Base-by-base conservation (phyloP, 2,797 vertebrate species). In the Heterohyrax brucei region DNA sequence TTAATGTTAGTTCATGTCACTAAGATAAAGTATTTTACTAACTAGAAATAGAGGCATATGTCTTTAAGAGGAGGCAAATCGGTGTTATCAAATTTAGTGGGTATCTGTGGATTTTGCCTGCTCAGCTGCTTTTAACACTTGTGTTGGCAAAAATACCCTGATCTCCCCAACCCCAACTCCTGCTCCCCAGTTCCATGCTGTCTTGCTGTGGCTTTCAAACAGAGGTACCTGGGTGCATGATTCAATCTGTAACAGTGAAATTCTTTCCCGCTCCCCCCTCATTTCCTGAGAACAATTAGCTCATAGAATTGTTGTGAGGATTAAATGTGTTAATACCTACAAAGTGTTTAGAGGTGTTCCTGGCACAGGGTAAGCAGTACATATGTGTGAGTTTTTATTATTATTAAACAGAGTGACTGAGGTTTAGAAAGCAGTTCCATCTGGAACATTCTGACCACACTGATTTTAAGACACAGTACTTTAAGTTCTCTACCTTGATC, bases 11-110 rank as follows among this genome's bases (percentile, higher is more conserved):
- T 76, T 46, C 3, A 84, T 81, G 77, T 53, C 44, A 76, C 28
- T 90, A 90, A 83, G 21, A 94, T 33, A 46, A 94, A 94, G 85
- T 94, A 90, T 95, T 97, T 95, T 92, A 26, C 24, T 88, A 79
- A 28, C 10, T 26, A 68, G 66, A 95, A 95, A 88, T 77, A 95
- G 56, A 82, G 46, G 70, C 22, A 64, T 50, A 26, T 5, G 46
- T 84, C 56, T 19, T 79, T 95, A 56, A 89, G 68, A 95, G 59
- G 59, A 96, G 68, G 48, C 76, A 68, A 50, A 70, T 77, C 28
- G 21, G 19, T 90, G 89, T 85, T 83, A 96, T 81, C n/a, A 97
- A 62, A 62, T 61, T 9, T 70, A 75, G 10, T 53, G 48, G 48
- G 53, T 44, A 53, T 87, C 64, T 83, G 39, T 84, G 46, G 24